Base-by-base conservation (phyloP, 2,888 invertebrate genomes). In the Troides helena region DNA sequence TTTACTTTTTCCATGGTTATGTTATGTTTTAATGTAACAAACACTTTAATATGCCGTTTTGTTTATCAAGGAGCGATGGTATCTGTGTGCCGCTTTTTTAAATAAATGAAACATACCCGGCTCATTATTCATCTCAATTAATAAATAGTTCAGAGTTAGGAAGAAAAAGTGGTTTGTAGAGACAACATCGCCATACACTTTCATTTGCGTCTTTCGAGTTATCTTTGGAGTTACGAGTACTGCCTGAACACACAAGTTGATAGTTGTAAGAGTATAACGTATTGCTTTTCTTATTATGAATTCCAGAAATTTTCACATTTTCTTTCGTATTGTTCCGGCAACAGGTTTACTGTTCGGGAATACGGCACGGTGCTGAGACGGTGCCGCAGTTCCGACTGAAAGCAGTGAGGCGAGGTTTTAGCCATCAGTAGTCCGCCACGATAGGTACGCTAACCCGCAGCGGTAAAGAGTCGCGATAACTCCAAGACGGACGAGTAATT, bases 181-280 rank as follows among this genome's bases (percentile, higher is more conserved):
- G 82, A 83, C 76, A 80, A 85, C 84, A 85, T 85, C 85, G 85
- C 81, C 82, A 85, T 75, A 71, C 75, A 72, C 75, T 50, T 50
- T 50, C 1, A 50, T 18, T 14, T 17, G 14, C 18, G 5, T 14
- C 10, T 50, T 72, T 74, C 78, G 39, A 59, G 68, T 67, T 84
- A 84, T 87, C 90, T 90, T 88, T 91, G 92, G 92, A 92, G 81
- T 91, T 91, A 91, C 92, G 92, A 92, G 85, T 84, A 92, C 92
- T 92, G 92, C 86, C 30, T 84, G 83, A 83, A 89, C 86, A 90
- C 85, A 89, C 83, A 91, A 85, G 81, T 84, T 86, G 84, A 83
- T 85, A 88, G 80, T 74, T 83, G 83, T 85, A 86, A 87, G 82
- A 82, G 87, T 81, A 76, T 80, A 85, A 86, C 85, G 81, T 72